Conservation (phyloP, 2,797 vertebrate genomes). For the Poeciliopsis turneri region DNA sequence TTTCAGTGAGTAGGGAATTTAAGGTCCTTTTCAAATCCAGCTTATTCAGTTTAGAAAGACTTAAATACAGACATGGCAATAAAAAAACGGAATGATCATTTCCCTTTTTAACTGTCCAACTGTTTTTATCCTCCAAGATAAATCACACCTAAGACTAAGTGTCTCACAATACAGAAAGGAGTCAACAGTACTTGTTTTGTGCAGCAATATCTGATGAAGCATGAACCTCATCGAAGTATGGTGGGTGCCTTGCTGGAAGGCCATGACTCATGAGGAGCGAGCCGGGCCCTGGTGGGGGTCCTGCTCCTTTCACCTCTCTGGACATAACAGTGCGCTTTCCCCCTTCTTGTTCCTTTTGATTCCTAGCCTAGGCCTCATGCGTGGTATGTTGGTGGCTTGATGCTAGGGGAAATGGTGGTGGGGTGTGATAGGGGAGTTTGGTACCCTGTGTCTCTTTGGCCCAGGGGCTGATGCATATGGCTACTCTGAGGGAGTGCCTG, state of each 20-base stretch:
- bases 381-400: background rate
- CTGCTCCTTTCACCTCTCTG: background rate
- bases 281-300: background rate
- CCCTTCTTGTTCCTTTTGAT: background rate
- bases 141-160: background rate
- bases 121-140: background rate
- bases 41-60: background rate
- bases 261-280: background rate
- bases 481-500: background rate
- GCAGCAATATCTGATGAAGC: background rate
- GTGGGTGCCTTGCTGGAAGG: background rate
- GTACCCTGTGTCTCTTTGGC: background rate
- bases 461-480: background rate
- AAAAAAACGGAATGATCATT: background rate
- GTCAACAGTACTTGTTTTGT: background rate
- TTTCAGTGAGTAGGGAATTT: background rate
- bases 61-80: background rate
- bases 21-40: background rate
- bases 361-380: background rate
- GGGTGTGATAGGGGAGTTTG: background rate
- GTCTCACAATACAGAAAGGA: background rate
- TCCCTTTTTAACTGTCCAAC: background rate
- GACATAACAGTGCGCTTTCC: background rate
- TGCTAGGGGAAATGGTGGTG: background rate
- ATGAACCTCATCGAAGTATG: background rate